Conservation (phyloP, 2,113 vertebrate species). For the Junco hyemalis region DNA sequence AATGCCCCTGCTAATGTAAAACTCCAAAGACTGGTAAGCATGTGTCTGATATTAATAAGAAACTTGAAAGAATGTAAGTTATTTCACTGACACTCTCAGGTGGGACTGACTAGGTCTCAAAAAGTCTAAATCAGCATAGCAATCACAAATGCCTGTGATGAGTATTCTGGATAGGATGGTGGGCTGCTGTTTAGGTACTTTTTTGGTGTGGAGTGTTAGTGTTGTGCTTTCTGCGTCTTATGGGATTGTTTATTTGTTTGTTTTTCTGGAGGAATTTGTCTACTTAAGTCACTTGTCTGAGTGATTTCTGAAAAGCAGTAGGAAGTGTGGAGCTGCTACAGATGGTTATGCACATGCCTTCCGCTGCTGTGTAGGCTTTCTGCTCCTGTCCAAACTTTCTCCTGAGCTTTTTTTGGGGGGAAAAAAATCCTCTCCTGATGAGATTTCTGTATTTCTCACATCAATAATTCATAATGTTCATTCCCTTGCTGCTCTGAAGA, state of each 20-base stretch:
- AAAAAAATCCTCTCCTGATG: background rate
- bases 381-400: background rate
- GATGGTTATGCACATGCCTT: background rate
- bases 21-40: background rate
- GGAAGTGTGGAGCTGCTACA: background rate
- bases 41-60: background rate
- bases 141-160: background rate
- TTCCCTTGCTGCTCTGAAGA: background rate
- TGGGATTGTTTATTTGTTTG: background rate
- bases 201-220: background rate
- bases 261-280: background rate
- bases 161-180: background rate
- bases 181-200: fast-evolving
- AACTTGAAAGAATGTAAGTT: background rate
- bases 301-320: background rate
- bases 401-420: background rate
- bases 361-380: background rate
- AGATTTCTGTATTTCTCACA: background rate
- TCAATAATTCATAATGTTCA: background rate
- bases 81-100: background rate
- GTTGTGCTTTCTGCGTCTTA: background rate
- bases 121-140: background rate
- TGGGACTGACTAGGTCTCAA: background rate
- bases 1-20: background rate
- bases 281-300: background rate